Base-by-base conservation (phyloP, 2,888 invertebrate species). In the Ellobium chinense region DNA sequence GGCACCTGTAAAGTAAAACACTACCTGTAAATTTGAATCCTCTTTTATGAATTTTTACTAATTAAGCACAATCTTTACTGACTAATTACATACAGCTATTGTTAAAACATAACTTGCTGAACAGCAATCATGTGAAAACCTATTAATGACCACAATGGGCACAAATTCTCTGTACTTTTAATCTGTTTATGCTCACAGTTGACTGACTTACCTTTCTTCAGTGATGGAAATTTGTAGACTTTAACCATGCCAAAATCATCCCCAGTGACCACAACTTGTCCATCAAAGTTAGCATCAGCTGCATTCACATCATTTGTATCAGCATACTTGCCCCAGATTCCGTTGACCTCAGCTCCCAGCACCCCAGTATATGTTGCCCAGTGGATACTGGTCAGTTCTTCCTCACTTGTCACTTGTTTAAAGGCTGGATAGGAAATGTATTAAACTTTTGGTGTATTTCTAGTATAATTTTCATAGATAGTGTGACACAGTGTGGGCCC, bases 241-340 rank as follows among this genome's bases (percentile, higher is more conserved):
- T 93, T 93, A 7, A 93, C 93, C 1, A 92, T 86, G 21, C 93
- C 93, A 87, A 93, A 93, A 83, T 93, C 92, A 86, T 93, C 92
- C 4, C 91, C 92, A 65, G 92, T 92, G 58, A 91, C 92, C 66
- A 91, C 83, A 37, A 90, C 89, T 37, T 91, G 88, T 54, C 84
- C 88, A 12, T 86, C 87, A 81, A 87, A 91, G 85, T 90, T 85
- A 24, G 91, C 91, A 85, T 93, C 93, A 4, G 90, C 87, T 27
- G 93, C 92, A 84, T 93, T 93, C 66, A 93, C 87, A 85, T 93
- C 93, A 82, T 93, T 93, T 4, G 92, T 92, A 84, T 93, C 92
- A 4, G 92, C 91, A 86, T 93, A 93, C 77, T 93, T 93, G 83
- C 91, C 92, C 93, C 93, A 93, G 62, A 93, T 92, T 0, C 91